Evolutionary conservation across 1,140 invertebrate genomes (phyloP).

Genomic region (Drosophila teissieri): DNA sequence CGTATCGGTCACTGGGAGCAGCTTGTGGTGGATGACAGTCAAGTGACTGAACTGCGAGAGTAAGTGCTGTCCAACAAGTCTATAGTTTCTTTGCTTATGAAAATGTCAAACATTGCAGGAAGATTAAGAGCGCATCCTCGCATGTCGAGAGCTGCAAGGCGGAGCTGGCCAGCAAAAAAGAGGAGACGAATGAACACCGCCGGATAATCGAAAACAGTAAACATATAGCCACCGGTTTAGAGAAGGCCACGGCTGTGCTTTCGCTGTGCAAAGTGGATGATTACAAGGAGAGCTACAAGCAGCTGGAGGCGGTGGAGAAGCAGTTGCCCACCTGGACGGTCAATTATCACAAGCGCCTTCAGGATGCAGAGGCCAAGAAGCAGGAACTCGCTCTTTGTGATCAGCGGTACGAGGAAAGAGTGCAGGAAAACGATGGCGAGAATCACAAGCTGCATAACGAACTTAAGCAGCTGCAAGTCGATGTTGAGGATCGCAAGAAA

Average conservation of each 20-base stretch:
- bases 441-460: slow-evolving; percentile 8
- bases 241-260: slow-evolving; percentile 42
- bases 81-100: neutral
- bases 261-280: slow-evolving; percentile 26
- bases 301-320: slow-evolving; percentile 31
- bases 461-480: slow-evolving; percentile 4
- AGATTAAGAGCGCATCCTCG: slow-evolving; percentile 20
- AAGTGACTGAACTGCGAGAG: slow-evolving; percentile 45
- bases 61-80: neutral
- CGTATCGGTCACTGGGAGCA: slow-evolving; percentile 44
- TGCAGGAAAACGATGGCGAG: slow-evolving; percentile 28
- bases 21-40: slow-evolving; percentile 51
- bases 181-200: slow-evolving; percentile 38
- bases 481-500: neutral
- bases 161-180: slow-evolving; percentile 33
- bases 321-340: neutral
- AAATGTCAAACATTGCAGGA: slow-evolving; percentile 9
- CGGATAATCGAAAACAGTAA: slow-evolving; percentile 40
- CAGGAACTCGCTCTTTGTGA: neutral
- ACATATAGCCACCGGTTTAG: slow-evolving; percentile 34
- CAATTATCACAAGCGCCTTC: slow-evolving; percentile 10
- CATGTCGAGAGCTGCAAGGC: slow-evolving; percentile 40
- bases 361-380: slow-evolving; percentile 14
- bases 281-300: slow-evolving; percentile 47
- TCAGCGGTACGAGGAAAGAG: slow-evolving; percentile 21